phyloP scores from a whole-genome alignment of 2,113 vertebrate genomes.

The Halcyon senegalensis region DNA sequence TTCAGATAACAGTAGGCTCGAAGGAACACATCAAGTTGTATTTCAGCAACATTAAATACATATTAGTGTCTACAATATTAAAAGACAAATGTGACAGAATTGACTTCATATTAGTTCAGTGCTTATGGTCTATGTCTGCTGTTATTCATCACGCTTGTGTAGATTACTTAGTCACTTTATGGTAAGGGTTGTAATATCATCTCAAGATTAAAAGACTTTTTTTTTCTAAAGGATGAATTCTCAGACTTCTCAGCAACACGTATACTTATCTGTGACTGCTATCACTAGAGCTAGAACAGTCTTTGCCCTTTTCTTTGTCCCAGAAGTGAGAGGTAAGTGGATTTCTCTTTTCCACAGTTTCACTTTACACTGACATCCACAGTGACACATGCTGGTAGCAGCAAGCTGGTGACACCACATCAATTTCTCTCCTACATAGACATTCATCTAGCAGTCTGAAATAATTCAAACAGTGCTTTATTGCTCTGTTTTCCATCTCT shows the following conservation, averaged over 20 bases:
- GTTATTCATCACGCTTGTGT: slow-evolving; percentile 17
- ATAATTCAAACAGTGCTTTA: background rate
- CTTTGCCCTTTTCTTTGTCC: slow-evolving; percentile 53
- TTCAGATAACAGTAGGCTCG: slow-evolving; percentile 20
- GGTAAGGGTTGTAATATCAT: slow-evolving; percentile 29
- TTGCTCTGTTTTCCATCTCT: background rate
- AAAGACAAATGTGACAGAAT: slow-evolving; percentile 24
- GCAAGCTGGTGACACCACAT: background rate
- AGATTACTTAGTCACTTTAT: slow-evolving; percentile 11
- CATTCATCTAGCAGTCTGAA: background rate
- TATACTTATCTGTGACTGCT: slow-evolving; percentile 23
- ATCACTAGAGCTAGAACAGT: background rate
- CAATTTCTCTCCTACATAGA: background rate
- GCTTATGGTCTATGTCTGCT: background rate
- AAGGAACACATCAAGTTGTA: slow-evolving; percentile 12
- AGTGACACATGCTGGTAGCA: background rate
- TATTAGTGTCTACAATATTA: slow-evolving; percentile 14
- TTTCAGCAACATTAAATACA: slow-evolving; percentile 18
- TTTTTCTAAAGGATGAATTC: slow-evolving; percentile 37
- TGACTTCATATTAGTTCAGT: slow-evolving; percentile 32
- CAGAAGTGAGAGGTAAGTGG: slow-evolving; percentile 24
- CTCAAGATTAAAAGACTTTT: slow-evolving; percentile 43
- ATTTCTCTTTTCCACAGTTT: slow-evolving; percentile 31
- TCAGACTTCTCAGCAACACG: slow-evolving; percentile 23
- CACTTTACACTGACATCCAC: background rate